A percentile compares a stretch with the other conserved stretches of the same genome.
These are phyloP conservation scores for Siniperca undulata DNA, from an alignment of 2,797 vertebrate species.

Conservation along the genomic window DNA sequence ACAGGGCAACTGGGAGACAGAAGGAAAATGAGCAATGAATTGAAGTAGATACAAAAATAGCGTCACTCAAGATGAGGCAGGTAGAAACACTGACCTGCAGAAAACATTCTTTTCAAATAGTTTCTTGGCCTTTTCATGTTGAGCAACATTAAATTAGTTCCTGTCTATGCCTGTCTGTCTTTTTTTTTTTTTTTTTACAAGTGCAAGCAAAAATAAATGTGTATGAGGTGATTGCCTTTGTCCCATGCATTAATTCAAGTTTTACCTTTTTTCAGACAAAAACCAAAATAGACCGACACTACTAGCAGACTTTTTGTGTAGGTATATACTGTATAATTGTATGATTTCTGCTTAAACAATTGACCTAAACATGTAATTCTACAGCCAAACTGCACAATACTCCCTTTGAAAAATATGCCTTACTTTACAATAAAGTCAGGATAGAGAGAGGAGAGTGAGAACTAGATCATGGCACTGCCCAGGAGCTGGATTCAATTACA, in stretches of 20 bases:
- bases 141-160: neutral
- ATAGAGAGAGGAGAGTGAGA: neutral
- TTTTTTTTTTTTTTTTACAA: neutral
- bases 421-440: constrained; percentile 8
- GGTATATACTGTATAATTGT: neutral
- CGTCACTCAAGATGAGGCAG: constrained; percentile 2
- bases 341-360: constrained; percentile 9
- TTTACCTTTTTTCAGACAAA: neutral
- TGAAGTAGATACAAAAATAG: constrained; percentile 28
- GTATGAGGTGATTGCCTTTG: neutral
- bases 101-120: constrained; percentile 1
- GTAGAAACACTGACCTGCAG: constrained; percentile 5
- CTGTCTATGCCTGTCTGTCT: too few species aligned
- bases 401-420: neutral
- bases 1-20: constrained; percentile 77
- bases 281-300: neutral
- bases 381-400: neutral
- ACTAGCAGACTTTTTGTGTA: neutral
- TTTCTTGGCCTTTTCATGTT: neutral
- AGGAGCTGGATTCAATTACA: constrained; percentile 7
- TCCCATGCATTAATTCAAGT: neutral
- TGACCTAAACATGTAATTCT: neutral
- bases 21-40: constrained; percentile 30
- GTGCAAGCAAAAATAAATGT: neutral
- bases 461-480: neutral